A percentile compares a stretch with the other conserved stretches of the same genome.
These are phyloP conservation scores for Chroicocephalus ridibundus DNA, from an alignment of 2,113 vertebrate species.

Conservation along the genomic window DNA sequence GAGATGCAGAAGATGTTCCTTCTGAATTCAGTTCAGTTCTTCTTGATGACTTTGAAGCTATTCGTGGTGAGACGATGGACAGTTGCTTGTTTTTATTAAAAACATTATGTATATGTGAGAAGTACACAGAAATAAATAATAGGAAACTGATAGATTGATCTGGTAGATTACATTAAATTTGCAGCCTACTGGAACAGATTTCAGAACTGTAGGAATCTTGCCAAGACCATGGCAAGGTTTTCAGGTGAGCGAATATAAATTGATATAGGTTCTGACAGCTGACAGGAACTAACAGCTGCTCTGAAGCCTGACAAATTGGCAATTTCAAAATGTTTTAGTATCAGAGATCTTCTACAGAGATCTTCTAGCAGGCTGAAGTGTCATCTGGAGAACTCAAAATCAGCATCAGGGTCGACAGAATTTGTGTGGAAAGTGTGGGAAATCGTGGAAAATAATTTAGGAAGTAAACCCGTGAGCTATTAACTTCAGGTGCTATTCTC, in stretches of 20 bases:
- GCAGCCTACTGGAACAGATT: background rate
- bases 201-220: background rate
- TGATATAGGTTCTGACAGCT: constrained; percentile 18
- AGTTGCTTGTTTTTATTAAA: background rate
- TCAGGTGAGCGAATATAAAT: constrained; percentile 21
- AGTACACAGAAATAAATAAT: background rate
- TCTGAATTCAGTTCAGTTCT: background rate
- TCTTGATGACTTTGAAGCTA: background rate
- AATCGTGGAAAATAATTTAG: background rate
- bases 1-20: background rate
- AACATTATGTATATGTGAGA: background rate
- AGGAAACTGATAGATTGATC: background rate
- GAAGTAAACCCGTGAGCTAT: background rate
- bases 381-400: constrained; percentile 7
- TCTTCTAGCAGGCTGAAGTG: background rate
- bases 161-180: background rate
- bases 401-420: background rate
- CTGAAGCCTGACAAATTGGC: constrained; percentile 9
- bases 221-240: constrained; percentile 3
- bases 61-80: background rate
- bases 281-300: constrained; percentile 18
- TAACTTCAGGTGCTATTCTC: background rate
- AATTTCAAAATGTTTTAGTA: constrained; percentile 17
- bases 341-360: background rate
- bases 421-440: background rate